Conservation (phyloP, 1,140 invertebrate species). For the Bombus pascuorum region DNA sequence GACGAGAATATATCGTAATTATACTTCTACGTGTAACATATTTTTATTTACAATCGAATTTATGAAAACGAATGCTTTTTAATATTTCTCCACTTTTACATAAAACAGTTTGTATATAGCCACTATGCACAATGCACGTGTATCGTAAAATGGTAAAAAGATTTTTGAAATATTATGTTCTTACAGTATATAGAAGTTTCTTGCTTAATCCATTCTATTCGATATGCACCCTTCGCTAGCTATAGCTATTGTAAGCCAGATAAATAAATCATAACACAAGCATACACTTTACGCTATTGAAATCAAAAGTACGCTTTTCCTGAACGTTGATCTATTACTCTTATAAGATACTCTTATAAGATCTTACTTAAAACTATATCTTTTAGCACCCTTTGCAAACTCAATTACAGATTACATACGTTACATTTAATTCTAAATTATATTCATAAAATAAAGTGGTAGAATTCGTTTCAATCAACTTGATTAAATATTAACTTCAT, state of each 20-base stretch:
- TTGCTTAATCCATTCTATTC: neutral
- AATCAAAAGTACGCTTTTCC: neutral
- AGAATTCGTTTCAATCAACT: neutral
- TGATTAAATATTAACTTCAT: neutral
- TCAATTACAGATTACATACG: neutral
- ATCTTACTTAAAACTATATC: too few species aligned
- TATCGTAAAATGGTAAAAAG: too few species aligned
- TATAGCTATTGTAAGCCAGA: neutral
- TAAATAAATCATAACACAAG: slow-evolving; percentile 6
- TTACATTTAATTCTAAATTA: neutral
- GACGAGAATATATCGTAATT: neutral
- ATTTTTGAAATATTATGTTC: neutral
- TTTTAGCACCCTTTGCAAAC: too few species aligned
- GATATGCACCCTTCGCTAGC: slow-evolving; percentile 21
- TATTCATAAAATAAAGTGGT: neutral
- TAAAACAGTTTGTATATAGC: neutral
- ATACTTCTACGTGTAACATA: neutral
- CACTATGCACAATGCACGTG: too few species aligned
- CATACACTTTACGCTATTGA: neutral
- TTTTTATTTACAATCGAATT: too few species aligned
- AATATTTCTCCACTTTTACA: neutral
- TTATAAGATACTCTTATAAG: neutral
- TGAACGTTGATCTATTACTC: neutral
- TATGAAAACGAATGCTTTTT: too few species aligned
- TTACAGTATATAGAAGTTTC: too few species aligned